Evolutionary conservation across 2,113 vertebrate species (phyloP), one percentile per base, ranked within the genome.

Genomic region (Nematolebias whitei): DNA sequence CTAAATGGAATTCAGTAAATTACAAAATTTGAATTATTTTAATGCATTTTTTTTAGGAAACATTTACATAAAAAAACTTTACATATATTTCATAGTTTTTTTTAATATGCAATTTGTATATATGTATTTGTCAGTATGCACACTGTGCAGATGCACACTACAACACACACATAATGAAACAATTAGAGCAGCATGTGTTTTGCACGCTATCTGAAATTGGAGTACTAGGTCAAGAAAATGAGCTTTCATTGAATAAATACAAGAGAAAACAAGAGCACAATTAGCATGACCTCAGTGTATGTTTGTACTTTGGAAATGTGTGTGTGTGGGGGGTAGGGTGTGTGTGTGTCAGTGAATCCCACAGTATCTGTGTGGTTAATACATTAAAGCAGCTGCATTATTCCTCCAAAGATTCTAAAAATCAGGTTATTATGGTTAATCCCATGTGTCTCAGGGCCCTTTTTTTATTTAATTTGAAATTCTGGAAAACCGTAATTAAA

Each of bases 201-300:
- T 65, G 54, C 32, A 41, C 57, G 38, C 19, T 71, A 62, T 79
- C 57, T 70, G 63, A 86, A 88, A 89, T 85, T 54, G 84, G 79
- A 56, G 70, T 70, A 86, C 69, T 74, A 93, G 95, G 80, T 94
- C 94, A 94, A 91, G 93, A 93, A 93, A 93, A 92, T 91, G 85
- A 93, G 93, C 93, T 94, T 95, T 94, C 94, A 94, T 93, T 95
- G 94, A 90, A 92, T 94, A 94, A 93, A 95, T 94, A 93, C 93
- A 91, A 94, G 89, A 92, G 89, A 50, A 92, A 94, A 92, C 93
- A 94, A 93, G 93, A 91, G 87, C 86, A 84, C 88, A 91, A 94
- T 94, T 94, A 95, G 90, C 93, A 92, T 95, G 86, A 94, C 93
- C 84, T 23, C 44, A 19, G 11, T 48, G 18, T 18, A 15, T 22